These are phyloP conservation scores for Odocoileus virginianus DNA, from an alignment of 2,113 vertebrate species.

Conservation along the genomic window DNA sequence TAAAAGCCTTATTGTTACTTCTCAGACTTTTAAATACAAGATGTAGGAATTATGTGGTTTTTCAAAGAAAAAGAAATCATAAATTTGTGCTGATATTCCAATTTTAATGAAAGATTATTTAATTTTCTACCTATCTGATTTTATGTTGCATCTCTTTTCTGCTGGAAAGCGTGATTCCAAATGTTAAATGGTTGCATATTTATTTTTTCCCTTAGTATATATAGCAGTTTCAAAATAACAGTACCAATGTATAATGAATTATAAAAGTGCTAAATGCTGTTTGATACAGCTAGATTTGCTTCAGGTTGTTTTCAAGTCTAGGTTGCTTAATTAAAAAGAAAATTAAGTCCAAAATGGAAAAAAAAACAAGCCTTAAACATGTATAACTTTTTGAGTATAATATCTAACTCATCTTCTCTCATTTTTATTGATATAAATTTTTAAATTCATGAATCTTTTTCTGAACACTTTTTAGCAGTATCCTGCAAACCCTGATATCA, in stretches of 20 bases:
- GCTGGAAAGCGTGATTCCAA: background rate
- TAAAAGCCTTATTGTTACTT: background rate
- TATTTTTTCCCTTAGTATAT: background rate
- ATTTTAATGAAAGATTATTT: background rate
- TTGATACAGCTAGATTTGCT: background rate
- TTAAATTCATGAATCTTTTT: background rate
- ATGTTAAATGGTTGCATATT: background rate
- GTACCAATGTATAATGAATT: background rate
- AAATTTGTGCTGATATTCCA: background rate
- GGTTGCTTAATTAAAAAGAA: background rate
- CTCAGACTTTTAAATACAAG: background rate
- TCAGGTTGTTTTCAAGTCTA: conserved; percentile 20
- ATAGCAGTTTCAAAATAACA: background rate
- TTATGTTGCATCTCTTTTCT: background rate
- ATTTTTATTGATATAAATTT: background rate
- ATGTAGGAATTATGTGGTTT: background rate
- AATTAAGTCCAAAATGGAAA: background rate
- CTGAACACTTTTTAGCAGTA: background rate
- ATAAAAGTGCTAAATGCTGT: background rate
- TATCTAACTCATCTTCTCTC: background rate
- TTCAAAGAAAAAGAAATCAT: conserved; percentile 9
- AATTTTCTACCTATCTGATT: conserved; percentile 8
- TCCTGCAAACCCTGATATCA: background rate
- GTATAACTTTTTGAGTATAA: background rate
- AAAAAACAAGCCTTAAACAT: background rate